Evolutionary conservation across 1,140 invertebrate species (phyloP).

Genomic region (Ceratosolen fusciceps): DNA sequence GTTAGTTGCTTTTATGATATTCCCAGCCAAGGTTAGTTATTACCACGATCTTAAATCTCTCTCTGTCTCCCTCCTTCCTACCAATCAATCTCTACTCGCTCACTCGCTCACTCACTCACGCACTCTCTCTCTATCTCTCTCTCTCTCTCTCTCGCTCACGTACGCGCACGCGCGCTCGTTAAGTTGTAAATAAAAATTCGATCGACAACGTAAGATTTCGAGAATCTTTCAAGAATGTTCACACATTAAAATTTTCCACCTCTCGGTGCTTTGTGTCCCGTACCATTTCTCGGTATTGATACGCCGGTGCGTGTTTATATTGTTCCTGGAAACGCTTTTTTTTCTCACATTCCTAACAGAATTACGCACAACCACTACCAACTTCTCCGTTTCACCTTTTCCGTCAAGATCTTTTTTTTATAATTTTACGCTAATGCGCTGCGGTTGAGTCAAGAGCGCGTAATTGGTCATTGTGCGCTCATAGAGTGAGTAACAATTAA

Average conservation of each 20-base stretch:
- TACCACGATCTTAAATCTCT: conserved; percentile 8
- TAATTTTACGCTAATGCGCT: background rate
- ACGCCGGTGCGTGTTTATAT: background rate
- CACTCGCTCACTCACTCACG: too few relatives aligned
- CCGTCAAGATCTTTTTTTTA: background rate
- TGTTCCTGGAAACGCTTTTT: conserved; percentile 2
- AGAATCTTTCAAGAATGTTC: background rate
- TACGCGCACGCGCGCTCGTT: too few relatives aligned
- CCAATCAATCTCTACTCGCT: too few relatives aligned
- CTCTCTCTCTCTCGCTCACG: too few relatives aligned
- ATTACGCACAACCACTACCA: background rate
- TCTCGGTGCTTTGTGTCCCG: background rate
- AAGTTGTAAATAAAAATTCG: background rate
- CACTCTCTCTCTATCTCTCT: too few relatives aligned
- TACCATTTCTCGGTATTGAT: background rate
- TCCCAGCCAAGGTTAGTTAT: background rate
- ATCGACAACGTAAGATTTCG: background rate
- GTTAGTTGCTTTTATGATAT: background rate
- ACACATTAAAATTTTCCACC: background rate
- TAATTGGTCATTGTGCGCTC: background rate
- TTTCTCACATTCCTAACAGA: conserved; percentile 1
- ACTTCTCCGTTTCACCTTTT: background rate
- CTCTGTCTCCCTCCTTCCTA: too few relatives aligned
- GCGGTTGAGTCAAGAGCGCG: background rate
- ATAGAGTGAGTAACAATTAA: background rate